phyloP scores from a whole-genome alignment of 2,888 invertebrate genomes.

The Amiota mariae region DNA sequence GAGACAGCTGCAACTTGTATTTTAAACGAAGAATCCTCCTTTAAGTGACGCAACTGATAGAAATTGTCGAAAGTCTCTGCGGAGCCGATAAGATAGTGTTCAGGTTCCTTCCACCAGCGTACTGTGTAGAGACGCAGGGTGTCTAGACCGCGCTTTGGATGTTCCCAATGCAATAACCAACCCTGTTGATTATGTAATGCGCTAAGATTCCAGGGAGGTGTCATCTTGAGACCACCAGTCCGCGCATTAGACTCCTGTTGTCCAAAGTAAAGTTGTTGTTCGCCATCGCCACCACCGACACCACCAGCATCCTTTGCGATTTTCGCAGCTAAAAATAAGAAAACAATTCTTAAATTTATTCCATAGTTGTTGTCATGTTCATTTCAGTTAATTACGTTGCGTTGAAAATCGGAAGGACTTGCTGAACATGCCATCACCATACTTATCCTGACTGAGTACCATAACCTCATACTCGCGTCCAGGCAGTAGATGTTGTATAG shows the following conservation, averaged over 20 bases:
- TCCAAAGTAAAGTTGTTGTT: slow-evolving; percentile 35
- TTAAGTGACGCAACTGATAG: slow-evolving; percentile 80
- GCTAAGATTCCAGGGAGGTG: slow-evolving; percentile 80
- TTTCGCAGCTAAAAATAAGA: slow-evolving; percentile 41
- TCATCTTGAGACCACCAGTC: slow-evolving; percentile 49
- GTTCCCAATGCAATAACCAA: slow-evolving; percentile 84
- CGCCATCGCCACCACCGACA: slow-evolving; percentile 49
- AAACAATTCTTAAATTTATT: neutral
- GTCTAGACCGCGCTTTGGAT: slow-evolving; percentile 77
- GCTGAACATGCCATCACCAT: slow-evolving; percentile 93
- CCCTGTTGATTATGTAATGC: slow-evolving; percentile 83
- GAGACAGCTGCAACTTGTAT: slow-evolving; percentile 83
- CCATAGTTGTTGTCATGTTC: neutral
- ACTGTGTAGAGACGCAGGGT: slow-evolving; percentile 79
- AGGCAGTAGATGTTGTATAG: slow-evolving; percentile 83
- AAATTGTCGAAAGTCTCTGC: slow-evolving; percentile 82
- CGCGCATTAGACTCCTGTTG: slow-evolving; percentile 47
- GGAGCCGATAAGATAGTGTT: slow-evolving; percentile 79
- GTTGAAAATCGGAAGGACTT: slow-evolving; percentile 85
- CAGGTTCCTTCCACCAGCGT: slow-evolving; percentile 81
- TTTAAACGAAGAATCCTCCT: slow-evolving; percentile 83
- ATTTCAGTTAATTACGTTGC: slow-evolving; percentile 73
- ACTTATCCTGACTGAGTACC: slow-evolving; percentile 89
- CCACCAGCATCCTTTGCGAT: slow-evolving; percentile 58
- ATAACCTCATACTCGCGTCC: slow-evolving; percentile 90